Conservation (phyloP, 2,113 vertebrate species). For the Caracal caracal region DNA sequence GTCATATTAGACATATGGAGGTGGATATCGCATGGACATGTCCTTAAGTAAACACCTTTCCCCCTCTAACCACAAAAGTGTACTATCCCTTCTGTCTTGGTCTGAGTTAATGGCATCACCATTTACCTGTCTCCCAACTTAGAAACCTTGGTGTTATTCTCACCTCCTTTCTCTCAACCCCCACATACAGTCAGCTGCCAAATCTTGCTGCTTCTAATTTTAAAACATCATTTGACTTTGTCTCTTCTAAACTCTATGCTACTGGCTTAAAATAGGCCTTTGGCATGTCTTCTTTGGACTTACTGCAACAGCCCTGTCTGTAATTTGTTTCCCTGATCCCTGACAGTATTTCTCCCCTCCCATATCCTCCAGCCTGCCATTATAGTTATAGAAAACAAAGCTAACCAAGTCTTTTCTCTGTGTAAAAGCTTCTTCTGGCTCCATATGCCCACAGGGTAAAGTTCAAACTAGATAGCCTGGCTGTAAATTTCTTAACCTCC, state of each 20-base stretch:
- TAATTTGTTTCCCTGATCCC: background rate
- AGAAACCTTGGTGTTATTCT: slow-evolving; percentile 70
- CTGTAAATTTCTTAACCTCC: background rate
- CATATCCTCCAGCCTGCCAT: background rate
- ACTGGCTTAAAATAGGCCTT: slow-evolving; percentile 57
- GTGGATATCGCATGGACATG: background rate
- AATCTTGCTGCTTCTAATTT: slow-evolving; percentile 75
- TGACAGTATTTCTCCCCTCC: background rate
- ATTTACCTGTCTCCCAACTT: slow-evolving; percentile 62
- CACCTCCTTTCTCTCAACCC: slow-evolving; percentile 61
- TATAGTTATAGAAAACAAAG: background rate
- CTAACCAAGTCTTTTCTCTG: background rate
- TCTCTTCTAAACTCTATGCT: slow-evolving; percentile 43
- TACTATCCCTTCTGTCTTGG: background rate
- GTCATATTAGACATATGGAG: background rate
- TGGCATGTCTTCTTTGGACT: background rate
- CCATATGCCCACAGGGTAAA: background rate
- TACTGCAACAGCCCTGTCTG: background rate
- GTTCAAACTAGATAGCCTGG: background rate
- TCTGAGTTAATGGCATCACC: slow-evolving; percentile 41
- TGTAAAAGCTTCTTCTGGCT: background rate
- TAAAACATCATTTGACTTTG: slow-evolving; percentile 63
- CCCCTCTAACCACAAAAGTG: background rate
- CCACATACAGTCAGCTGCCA: slow-evolving; percentile 62
- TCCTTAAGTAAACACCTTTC: background rate